Base-by-base conservation (phyloP, 2,113 vertebrate species). In the Ammodramus savannarum region DNA sequence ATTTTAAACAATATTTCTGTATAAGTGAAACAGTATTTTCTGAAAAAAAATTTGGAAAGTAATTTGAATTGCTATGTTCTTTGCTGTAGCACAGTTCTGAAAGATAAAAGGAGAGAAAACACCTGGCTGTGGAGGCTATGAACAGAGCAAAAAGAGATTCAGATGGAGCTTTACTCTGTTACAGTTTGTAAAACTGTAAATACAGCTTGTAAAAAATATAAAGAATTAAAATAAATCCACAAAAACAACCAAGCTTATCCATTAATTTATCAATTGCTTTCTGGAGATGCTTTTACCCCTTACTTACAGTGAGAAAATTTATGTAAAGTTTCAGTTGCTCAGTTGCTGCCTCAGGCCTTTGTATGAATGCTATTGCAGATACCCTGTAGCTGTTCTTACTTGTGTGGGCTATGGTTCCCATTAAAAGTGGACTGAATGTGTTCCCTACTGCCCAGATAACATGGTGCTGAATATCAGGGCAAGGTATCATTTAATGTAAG, bases 331-430 rank as follows among this genome's bases (percentile, higher is more conserved):
- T 69, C 20, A 23, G 6, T 12, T 84, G 6, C 7, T 69, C 22
- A 23, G 6, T 12, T 85, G 6, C 7, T 78, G 21, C 38, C 34
- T 89, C 36, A 77, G 67, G 5, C 5, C 17, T 48, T 54, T 71
- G 21, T 32, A 36, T 31, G 25, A 82, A 78, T 41, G 39, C 1
- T n/a, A 36, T 29, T 17, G 1, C 23, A 48, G 21, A 32, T 15
- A 48, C 2, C 10, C 5, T 93, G 76, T 25, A 8, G 14, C 21
- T 85, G 26, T 36, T 68, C 32, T 68, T 39, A 16, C 10, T 11
- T 32, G 13, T 48, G 14, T 49, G 19, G 27, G 48, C 61, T 54
- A 26, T 0, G 3, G 25, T 72, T 20, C 31, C 17, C 0, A 1
- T 71, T 71, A 66, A 72, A 93, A 91, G 61, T 39, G 8, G 2